These are phyloP conservation scores for Lota lota DNA, from an alignment of 2,113 vertebrate species.

Conservation along the genomic window DNA sequence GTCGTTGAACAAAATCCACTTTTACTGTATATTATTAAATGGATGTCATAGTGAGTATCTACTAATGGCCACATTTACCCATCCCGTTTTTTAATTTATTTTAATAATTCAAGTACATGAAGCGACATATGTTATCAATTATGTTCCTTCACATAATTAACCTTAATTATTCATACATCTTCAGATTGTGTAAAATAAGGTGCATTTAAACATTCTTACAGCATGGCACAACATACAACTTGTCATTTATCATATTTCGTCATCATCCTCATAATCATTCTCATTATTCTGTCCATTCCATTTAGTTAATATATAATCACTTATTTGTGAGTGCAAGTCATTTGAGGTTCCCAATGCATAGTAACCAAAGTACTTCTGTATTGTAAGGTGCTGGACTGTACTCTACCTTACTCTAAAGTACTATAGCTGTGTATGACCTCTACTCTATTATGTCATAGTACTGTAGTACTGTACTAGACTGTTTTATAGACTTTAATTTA, in stretches of 20 bases:
- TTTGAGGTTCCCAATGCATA: too few relatives aligned
- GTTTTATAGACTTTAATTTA: too few relatives aligned
- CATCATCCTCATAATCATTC: conserved; percentile 22
- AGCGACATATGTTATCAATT: conserved; percentile 47
- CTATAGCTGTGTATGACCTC: too few relatives aligned
- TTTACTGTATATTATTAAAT: neutral
- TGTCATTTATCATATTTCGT: conserved; percentile 43
- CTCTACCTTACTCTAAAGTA: too few relatives aligned
- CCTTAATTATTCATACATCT: conserved; percentile 67
- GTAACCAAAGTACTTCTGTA: too few relatives aligned
- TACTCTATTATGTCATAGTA: too few relatives aligned
- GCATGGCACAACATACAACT: conserved; percentile 46
- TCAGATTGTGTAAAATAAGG: conserved; percentile 60
- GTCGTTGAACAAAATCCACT: neutral
- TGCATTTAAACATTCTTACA: conserved; percentile 56
- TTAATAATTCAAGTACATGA: conserved; percentile 23
- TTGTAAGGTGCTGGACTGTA: too few relatives aligned
- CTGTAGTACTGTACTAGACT: too few relatives aligned
- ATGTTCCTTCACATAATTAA: conserved; percentile 40
- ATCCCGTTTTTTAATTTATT: conserved; percentile 28
- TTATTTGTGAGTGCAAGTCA: conserved; percentile 18
- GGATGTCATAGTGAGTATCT: conserved; percentile 19
- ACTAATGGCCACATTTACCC: conserved; percentile 12
- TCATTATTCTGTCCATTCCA: conserved; percentile 34
- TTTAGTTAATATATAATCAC: conserved; percentile 31